Percentiles rank a stretch among this genome's conserved stretches.
phyloP scores from a whole-genome alignment of 2,888 invertebrate species.

The Thecophora atra region DNA sequence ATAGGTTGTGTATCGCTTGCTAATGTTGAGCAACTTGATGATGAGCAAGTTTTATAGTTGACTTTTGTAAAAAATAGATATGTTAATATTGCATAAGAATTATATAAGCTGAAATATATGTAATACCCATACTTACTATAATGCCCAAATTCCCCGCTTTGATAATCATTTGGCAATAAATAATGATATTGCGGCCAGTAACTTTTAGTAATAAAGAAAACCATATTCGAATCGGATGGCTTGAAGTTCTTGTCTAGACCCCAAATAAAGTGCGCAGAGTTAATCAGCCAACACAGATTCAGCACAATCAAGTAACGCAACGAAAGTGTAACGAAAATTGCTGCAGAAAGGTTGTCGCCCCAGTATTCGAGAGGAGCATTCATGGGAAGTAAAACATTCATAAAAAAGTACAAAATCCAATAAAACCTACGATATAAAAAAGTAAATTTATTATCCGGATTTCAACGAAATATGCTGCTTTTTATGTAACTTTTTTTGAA shows the following conservation, averaged over 20 bases:
- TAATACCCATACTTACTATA: slow-evolving; percentile 72
- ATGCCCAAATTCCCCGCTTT: slow-evolving; percentile 81
- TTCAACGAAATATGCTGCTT: not conserved
- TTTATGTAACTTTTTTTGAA: slow-evolving; percentile 79
- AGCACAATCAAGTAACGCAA: slow-evolving; percentile 73
- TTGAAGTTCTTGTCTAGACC: slow-evolving; percentile 78
- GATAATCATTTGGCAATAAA: slow-evolving; percentile 80
- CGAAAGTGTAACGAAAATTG: slow-evolving; percentile 75
- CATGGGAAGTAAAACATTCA: slow-evolving; percentile 76
- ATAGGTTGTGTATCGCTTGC: too few species aligned
- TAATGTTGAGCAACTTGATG: too few species aligned
- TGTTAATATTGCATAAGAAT: too few species aligned
- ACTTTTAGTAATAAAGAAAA: slow-evolving; percentile 78
- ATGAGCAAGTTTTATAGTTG: too few species aligned
- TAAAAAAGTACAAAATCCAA: slow-evolving; percentile 73
- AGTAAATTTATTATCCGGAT: not conserved
- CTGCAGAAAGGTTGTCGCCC: slow-evolving; percentile 73
- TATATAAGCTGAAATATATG: too few species aligned
- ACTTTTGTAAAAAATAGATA: too few species aligned
- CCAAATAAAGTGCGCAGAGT: slow-evolving; percentile 79
- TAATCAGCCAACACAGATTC: slow-evolving; percentile 77
- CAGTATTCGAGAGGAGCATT: slow-evolving; percentile 84
- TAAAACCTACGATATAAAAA: slow-evolving; percentile 69
- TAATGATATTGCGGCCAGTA: slow-evolving; percentile 88
- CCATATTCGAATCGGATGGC: slow-evolving; percentile 75